Evolutionary conservation across 2,797 vertebrate genomes (phyloP).

Genomic region (Epinephelus malabaricus): DNA sequence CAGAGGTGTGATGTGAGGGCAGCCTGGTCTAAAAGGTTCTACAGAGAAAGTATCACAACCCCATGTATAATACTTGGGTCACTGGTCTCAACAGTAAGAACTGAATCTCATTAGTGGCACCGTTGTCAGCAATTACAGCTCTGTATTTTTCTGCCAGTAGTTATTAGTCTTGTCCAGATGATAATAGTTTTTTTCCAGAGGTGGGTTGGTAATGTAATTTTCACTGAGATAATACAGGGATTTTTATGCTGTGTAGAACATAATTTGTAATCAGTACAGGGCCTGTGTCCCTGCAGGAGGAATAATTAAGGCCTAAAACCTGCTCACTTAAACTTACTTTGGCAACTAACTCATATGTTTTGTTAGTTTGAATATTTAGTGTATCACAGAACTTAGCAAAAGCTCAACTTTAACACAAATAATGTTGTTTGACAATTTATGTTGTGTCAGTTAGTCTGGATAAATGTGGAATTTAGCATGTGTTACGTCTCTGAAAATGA

Average conservation of each 20-base stretch:
- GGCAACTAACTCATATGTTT: background rate
- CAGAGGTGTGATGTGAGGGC: background rate
- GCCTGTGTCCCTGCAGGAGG: background rate
- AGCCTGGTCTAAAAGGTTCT: background rate
- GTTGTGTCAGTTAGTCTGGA: background rate
- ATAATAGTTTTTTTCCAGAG: background rate
- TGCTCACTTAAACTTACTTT: background rate
- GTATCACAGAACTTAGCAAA: background rate
- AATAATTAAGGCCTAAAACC: background rate
- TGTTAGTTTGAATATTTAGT: background rate
- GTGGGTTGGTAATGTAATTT: constrained; percentile 28
- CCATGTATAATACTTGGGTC: background rate
- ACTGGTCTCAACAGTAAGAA: background rate
- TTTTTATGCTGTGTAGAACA: background rate
- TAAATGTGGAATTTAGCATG: background rate
- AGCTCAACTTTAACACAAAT: background rate
- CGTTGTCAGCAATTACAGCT: background rate
- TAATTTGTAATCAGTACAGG: constrained; percentile 11
- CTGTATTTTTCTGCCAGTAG: background rate
- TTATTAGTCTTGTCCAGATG: constrained; percentile 9
- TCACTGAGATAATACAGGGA: constrained; percentile 2
- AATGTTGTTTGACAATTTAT: constrained; percentile 5
- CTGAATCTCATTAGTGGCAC: constrained; percentile 13
- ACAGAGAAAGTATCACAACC: background rate
- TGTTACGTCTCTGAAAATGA: background rate